These are phyloP conservation scores for Rhamphomyia laevipes DNA, from an alignment of 2,888 invertebrate genomes.

Conservation along the genomic window DNA sequence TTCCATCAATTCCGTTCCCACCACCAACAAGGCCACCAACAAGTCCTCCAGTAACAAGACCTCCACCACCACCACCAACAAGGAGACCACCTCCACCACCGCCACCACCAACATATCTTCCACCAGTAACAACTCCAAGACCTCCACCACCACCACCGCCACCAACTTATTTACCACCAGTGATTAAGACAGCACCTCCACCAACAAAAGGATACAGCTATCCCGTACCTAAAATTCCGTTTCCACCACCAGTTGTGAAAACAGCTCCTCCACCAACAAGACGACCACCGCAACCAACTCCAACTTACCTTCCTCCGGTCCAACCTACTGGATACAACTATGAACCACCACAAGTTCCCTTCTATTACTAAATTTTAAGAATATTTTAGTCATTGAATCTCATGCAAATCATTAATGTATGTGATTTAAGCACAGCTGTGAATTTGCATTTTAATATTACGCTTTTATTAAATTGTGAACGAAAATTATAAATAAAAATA, in stretches of 20 bases:
- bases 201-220: conserved; percentile 7
- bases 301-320: conserved; percentile 13
- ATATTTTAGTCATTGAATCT: not conserved
- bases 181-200: conserved; percentile 15
- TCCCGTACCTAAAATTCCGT: conserved; percentile 8
- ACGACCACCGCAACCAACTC: conserved; percentile 4
- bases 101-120: not conserved
- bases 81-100: conserved; percentile 7
- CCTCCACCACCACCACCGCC: conserved; percentile 5
- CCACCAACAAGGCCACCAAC: conserved; percentile 12
- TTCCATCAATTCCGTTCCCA: conserved; percentile 8
- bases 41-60: conserved; percentile 5
- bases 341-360: not conserved
- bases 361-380: not conserved
- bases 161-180: conserved; percentile 14
- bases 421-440: not conserved
- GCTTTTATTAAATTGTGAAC: too few species aligned
- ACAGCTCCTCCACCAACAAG: conserved; percentile 11
- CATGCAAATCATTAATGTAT: not conserved
- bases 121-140: not conserved
- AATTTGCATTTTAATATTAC: not conserved
- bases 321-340: not conserved
- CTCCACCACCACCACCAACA: conserved; percentile 10
- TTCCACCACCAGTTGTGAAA: conserved; percentile 13
- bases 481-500: too few species aligned